A percentile compares a stretch with the other conserved stretches of the same genome.
These are phyloP conservation scores for Pangasius krempfi DNA, from an alignment of 2,797 vertebrate genomes.

Conservation along the genomic window DNA sequence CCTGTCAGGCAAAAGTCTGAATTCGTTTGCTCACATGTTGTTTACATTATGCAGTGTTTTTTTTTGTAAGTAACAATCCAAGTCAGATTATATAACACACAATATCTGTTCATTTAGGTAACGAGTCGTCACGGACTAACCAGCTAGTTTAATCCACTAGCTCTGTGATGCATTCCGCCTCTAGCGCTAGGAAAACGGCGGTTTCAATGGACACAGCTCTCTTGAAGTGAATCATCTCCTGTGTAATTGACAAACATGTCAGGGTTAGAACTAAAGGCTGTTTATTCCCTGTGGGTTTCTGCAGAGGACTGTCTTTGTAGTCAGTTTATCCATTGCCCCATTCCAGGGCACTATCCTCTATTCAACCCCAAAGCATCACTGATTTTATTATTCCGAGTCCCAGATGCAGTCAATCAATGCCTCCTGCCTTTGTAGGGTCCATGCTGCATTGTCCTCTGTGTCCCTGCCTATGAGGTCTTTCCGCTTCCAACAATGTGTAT, in stretches of 20 bases:
- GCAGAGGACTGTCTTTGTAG: conserved; percentile 42
- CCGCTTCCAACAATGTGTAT: conserved; percentile 22
- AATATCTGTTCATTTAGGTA: not conserved
- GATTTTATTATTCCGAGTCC: conserved; percentile 40
- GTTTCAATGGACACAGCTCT: not conserved
- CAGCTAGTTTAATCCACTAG: not conserved
- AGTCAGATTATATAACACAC: not conserved
- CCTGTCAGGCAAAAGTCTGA: not conserved
- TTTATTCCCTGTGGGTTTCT: conserved; percentile 13
- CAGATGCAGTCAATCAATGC: conserved; percentile 47
- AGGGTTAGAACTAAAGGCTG: conserved; percentile 13
- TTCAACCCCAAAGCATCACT: conserved; percentile 37
- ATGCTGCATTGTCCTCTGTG: conserved; percentile 36
- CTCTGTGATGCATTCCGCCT: not conserved
- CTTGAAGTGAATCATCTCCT: conserved; percentile 9
- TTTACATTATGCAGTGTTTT: not conserved
- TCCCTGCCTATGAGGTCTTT: conserved; percentile 36
- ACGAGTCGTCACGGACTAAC: not conserved
- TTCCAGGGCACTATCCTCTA: conserved; percentile 30
- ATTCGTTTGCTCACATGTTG: not conserved
- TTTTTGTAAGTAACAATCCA: not conserved
- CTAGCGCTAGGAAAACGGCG: not conserved
- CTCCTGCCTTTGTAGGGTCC: conserved; percentile 20
- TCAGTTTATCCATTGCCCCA: conserved; percentile 27
- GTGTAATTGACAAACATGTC: conserved; percentile 29